Evolutionary conservation across 2,797 vertebrate genomes (phyloP).

Genomic region (Pampus argenteus): DNA sequence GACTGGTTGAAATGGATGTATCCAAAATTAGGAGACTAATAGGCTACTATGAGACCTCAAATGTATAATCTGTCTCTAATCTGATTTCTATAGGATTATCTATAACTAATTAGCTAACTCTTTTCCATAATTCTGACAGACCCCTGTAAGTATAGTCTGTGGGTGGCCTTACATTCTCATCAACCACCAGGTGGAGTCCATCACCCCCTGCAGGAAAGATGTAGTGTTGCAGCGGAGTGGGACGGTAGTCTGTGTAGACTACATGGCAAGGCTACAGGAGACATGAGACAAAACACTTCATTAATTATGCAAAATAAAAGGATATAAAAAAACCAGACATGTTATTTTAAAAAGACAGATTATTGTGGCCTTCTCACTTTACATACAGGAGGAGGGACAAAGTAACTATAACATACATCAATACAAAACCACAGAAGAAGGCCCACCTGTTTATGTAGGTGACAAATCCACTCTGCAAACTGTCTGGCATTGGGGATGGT

Average conservation of each 20-base stretch:
- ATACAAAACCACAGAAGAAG: not conserved
- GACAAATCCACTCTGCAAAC: conserved; percentile 99
- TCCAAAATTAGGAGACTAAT: not conserved
- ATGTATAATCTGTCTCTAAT: not conserved
- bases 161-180: conserved; percentile 92
- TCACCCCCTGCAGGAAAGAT: conserved; percentile 98
- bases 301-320: not conserved
- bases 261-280: conserved; percentile 93
- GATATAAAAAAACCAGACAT: not conserved
- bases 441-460: conserved; percentile 95
- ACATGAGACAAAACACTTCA: conserved; percentile 34
- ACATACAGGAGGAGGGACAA: not conserved
- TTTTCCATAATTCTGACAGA: not conserved
- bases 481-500: conserved; percentile 98
- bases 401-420: not conserved
- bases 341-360: not conserved
- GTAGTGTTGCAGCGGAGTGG: conserved; percentile 98
- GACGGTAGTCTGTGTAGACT: conserved; percentile 97
- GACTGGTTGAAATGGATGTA: not conserved
- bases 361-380: not conserved
- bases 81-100: not conserved
- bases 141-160: not conserved
- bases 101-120: not conserved
- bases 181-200: conserved; percentile 97
- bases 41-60: not conserved